These are phyloP conservation scores for Protaetia brevitarsis DNA, from an alignment of 1,140 invertebrate genomes.

Conservation along the genomic window DNA sequence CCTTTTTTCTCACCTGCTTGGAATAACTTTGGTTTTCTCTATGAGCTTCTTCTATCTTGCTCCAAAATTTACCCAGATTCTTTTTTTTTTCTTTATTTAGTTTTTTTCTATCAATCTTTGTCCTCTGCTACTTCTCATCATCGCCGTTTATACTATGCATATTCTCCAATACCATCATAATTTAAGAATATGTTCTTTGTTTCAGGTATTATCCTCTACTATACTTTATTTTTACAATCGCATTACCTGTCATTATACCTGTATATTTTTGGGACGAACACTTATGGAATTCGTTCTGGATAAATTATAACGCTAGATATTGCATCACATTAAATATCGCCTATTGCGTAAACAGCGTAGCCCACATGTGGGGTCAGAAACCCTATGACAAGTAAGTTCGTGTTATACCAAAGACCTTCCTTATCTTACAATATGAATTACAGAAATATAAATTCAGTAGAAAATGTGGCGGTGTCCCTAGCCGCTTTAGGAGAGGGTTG, in stretches of 20 bases:
- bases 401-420: not conserved
- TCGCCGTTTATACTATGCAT: no score
- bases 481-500: conserved; percentile 80
- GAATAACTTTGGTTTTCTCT: no score
- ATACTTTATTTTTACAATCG: conserved; percentile 72
- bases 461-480: conserved; percentile 68
- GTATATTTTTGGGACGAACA: conserved; percentile 81
- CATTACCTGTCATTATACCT: conserved; percentile 75
- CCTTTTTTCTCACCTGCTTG: no score
- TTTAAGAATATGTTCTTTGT: conserved; percentile 35
- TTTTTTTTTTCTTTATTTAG: no score
- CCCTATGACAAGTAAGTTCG: conserved; percentile 81
- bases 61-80: no score
- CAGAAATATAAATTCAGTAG: conserved; percentile 70
- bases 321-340: conserved; percentile 82
- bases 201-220: conserved; percentile 68
- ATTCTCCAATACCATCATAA: no score
- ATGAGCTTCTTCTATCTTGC: no score
- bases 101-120: no score
- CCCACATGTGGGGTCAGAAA: conserved; percentile 84
- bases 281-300: conserved; percentile 74
- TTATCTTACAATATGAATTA: conserved; percentile 29
- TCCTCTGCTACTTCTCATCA: no score
- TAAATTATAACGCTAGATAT: conserved; percentile 81
- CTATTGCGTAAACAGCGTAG: conserved; percentile 90